Base-by-base conservation (phyloP, 2,888 invertebrate species). In the Noctua fimbriata region DNA sequence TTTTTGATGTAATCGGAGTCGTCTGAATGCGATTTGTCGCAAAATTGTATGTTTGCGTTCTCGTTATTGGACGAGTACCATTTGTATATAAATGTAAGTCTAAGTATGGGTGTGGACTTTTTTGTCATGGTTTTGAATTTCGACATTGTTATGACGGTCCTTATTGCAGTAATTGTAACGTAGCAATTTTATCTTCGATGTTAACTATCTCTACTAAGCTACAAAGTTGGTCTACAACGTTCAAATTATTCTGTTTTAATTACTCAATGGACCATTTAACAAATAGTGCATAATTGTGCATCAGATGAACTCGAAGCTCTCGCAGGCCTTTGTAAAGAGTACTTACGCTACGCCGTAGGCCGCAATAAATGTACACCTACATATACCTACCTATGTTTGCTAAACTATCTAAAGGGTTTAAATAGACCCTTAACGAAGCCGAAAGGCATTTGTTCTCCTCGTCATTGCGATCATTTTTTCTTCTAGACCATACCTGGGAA, bases 1-100 rank as follows among this genome's bases (percentile, higher is more conserved):
- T 49, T 81, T 78, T 80, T 21, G 16, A n/a, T 32, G 73, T 63
- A 81, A 79, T 63, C 32, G 16, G 81, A 78, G 60, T 63, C 47
- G 47, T 69, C 12, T 63, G 41, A 72, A 71, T 72, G 55, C 28
- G 47, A 41, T 70, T 21, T 49, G 28, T 80, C 21, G 41, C 21
- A 28, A 63, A 49, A 32, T 21, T 36, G 2, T 32, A 52, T 49
- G 60, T 63, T 73, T 44, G 73, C 52, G 72, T 79, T 81, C 52
- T 24, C 18, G 47, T 58, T n/a, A 44, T 9, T 41, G n/a, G 1
- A 44, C 44, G 1, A 44, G 65, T 65, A 49, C 69, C 58, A 41
- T 28, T 60, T 28, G 0, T 55, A 36, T 28, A 47, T 69, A 79
- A n/a, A 71, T 44, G 41, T 41, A 28, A 36, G 10, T 49, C 49